Evolutionary conservation across 2,888 invertebrate species (phyloP).

Genomic region (Epirrhoe alternata): DNA sequence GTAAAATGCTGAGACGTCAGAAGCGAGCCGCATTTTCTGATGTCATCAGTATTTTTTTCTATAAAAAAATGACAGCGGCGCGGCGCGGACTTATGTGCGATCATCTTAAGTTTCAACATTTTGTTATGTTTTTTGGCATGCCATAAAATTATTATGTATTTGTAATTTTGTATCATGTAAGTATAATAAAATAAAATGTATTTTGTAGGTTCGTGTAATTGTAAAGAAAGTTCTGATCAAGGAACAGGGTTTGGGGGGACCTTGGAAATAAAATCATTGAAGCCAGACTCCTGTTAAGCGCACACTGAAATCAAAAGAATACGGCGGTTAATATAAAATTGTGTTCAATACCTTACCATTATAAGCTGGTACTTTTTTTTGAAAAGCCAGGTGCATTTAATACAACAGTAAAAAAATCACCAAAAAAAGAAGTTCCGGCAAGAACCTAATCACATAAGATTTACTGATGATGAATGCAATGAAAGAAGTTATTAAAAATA

Average conservation of each 20-base stretch:
- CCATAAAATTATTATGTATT: too few relatives aligned
- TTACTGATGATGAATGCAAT: too few relatives aligned
- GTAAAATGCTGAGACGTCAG: too few relatives aligned
- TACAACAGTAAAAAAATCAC: not conserved
- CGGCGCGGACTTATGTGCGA: too few relatives aligned
- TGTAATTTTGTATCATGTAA: too few relatives aligned
- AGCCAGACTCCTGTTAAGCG: slow-evolving; percentile 36
- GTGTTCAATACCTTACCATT: not conserved
- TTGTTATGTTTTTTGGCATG: too few relatives aligned
- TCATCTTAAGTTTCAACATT: too few relatives aligned
- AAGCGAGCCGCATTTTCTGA: too few relatives aligned
- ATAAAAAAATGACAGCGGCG: too few relatives aligned
- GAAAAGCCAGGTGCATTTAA: not conserved
- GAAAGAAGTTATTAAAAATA: too few relatives aligned
- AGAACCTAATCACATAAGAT: too few relatives aligned
- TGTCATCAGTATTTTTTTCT: too few relatives aligned
- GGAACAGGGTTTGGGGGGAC: slow-evolving; percentile 18
- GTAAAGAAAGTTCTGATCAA: slow-evolving; percentile 15
- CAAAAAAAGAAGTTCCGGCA: not conserved
- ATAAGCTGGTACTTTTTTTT: not conserved
- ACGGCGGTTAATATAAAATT: slow-evolving; percentile 5
- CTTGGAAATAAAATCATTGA: slow-evolving; percentile 27
- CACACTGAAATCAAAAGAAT: slow-evolving; percentile 52
- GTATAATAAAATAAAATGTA: not conserved
- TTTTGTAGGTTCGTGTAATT: slow-evolving; percentile 21